A percentile compares a stretch with the other conserved stretches of the same genome.
These are phyloP conservation scores for Mercenaria mercenaria DNA, from an alignment of 1,140 invertebrate species.

Conservation along the genomic window DNA sequence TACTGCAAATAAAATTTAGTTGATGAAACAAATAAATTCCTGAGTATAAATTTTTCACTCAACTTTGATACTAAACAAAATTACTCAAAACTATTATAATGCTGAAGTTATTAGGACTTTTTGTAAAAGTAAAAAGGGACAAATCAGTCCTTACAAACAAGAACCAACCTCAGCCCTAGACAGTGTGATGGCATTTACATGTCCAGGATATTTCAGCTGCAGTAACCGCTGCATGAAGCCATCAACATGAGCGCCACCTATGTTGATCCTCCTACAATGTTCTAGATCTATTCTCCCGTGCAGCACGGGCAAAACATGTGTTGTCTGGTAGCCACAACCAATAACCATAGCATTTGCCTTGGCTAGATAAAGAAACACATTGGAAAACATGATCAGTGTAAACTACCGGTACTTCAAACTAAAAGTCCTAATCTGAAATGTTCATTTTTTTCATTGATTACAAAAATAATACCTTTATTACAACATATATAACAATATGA, in stretches of 20 bases:
- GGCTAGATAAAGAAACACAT: constrained; percentile 68
- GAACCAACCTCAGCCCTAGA: constrained; percentile 91
- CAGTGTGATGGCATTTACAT: constrained; percentile 94
- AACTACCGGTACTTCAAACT: neutral
- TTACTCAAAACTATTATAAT: no score
- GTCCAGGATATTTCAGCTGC: constrained; percentile 97
- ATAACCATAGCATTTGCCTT: constrained; percentile 90
- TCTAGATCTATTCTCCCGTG: constrained; percentile 90
- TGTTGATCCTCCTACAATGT: constrained; percentile 93
- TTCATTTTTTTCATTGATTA: no score
- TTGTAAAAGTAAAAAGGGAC: no score
- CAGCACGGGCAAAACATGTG: constrained; percentile 94
- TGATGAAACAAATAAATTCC: no score
- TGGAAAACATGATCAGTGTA: neutral
- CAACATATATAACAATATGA: no score
- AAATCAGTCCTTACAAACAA: no score
- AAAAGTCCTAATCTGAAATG: no score
- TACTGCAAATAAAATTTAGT: no score
- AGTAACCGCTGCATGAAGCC: constrained; percentile 95
- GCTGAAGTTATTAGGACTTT: no score
- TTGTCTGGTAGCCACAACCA: constrained; percentile 94
- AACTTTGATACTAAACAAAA: no score
- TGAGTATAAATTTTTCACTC: no score
- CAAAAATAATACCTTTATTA: no score
- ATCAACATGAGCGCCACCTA: constrained; percentile 94